Base-by-base conservation (phyloP, 1,140 invertebrate species). In the Xylocopa sonorina region DNA sequence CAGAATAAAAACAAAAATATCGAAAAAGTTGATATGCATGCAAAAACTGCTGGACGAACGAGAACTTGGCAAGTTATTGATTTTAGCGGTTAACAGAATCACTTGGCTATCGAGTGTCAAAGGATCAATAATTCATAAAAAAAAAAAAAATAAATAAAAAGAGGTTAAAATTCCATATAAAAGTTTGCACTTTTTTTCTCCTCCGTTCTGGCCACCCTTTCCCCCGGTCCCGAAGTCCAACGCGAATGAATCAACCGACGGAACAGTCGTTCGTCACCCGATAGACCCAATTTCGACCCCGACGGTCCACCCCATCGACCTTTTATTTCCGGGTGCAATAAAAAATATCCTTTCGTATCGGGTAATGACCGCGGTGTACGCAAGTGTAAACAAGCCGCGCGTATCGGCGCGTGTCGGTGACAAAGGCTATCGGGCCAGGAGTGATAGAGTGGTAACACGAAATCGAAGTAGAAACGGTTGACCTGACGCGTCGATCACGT, bases 401-500 rank as follows among this genome's bases (percentile, higher is more conserved):
- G 43, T 34, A 38, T 18, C n/a, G 38, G 6, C 27, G 53, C 29
- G 43, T 57, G 21, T 41, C 21, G 34, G 34, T 41, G 75, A 71
- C 67, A 62, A 71, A 78, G 46, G 53, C 48, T 57, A 77, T 50
- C 66, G 41, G n/a, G 53, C 55, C 24, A 16, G 34, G 43, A 62
- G 66, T 78, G 77, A 80, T 78, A 80, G 64, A 63, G 60, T 64
- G 64, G 57, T 51, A 48, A 41, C 62, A 43, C 32, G 71, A 69
- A 80, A 76, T 58, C 48, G 60, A 72, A 83, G 60, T 74, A 76
- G 64, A 68, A 84, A 84, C 80, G 73, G 82, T 75, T 84, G 72
- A 85, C 72, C 84, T 81, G 82, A 55, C 63, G 55, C 71, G 78
- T 84, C 78, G 50, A 84, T 78, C 76, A 78, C 57, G 71, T 48